These are phyloP conservation scores for Ciconia nigra DNA, from an alignment of 2,797 vertebrate species.

Conservation along the genomic window DNA sequence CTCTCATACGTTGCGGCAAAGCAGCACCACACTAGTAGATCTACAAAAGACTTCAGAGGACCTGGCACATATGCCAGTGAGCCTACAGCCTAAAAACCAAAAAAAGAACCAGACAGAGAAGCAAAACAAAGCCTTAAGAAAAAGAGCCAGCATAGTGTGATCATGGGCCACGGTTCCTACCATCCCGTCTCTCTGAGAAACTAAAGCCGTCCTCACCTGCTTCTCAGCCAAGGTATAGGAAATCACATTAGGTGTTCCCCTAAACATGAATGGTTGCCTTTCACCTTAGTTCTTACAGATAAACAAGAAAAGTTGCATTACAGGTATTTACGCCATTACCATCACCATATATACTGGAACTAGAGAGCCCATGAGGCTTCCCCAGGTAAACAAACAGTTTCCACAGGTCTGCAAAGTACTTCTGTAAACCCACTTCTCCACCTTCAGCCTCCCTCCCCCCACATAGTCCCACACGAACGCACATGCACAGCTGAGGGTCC, in stretches of 20 bases:
- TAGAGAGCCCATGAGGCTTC: not conserved
- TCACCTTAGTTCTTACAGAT: not conserved
- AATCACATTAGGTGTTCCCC: not conserved
- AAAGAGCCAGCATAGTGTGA: rapidly evolving
- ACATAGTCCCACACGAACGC: rapidly evolving
- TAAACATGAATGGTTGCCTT: not conserved
- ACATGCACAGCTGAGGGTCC: not conserved
- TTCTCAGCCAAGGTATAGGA: not conserved
- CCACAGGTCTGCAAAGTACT: not conserved
- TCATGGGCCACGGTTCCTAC: not conserved
- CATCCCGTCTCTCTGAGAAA: rapidly evolving
- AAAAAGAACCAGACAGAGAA: not conserved
- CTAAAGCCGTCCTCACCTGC: not conserved
- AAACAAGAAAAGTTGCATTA: not conserved
- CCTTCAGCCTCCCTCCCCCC: not conserved
- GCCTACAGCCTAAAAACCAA: not conserved
- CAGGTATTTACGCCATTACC: not conserved
- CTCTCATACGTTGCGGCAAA: rapidly evolving
- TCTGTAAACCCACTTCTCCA: not conserved
- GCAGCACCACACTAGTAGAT: not conserved
- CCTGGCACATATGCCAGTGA: not conserved
- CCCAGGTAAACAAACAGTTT: not conserved
- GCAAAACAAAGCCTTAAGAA: not conserved
- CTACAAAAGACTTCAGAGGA: not conserved
- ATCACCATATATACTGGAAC: not conserved